phyloP scores from a whole-genome alignment of 2,888 invertebrate genomes.

The Palloptera scutellata region DNA sequence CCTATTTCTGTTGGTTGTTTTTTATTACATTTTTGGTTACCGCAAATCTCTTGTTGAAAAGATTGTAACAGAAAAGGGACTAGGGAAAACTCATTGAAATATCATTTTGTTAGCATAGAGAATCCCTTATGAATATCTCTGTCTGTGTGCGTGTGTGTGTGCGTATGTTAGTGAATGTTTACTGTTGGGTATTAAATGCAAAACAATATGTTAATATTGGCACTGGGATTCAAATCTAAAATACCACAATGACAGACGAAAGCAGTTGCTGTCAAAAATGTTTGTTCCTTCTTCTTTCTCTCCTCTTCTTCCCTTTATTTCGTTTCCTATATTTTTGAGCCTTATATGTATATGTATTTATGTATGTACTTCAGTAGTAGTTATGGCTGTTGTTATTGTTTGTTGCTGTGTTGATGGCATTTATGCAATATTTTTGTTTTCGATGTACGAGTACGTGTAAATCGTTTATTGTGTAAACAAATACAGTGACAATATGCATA shows the following conservation, averaged over 20 bases:
- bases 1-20: too few relatives aligned
- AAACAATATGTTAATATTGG: conserved; percentile 27
- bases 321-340: background rate
- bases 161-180: conserved; percentile 1
- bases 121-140: background rate
- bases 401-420: too few relatives aligned
- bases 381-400: too few relatives aligned
- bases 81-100: background rate
- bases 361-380: too few relatives aligned
- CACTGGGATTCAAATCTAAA: conserved; percentile 19
- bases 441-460: too few relatives aligned
- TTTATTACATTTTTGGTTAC: too few relatives aligned
- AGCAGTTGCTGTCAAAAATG: conserved; percentile 24
- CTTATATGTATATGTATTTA: too few relatives aligned
- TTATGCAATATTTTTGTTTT: too few relatives aligned
- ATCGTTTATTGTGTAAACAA: too few relatives aligned
- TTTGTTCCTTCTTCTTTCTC: background rate
- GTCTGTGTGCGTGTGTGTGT: background rate
- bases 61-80: too few relatives aligned
- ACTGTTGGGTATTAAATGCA: conserved; percentile 23
- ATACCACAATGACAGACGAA: conserved; percentile 27
- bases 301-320: background rate
- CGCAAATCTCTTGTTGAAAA: too few relatives aligned
- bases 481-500: too few relatives aligned
- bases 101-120: background rate